Base-by-base conservation (phyloP, 2,113 vertebrate species). In the Etheostoma spectabile region DNA sequence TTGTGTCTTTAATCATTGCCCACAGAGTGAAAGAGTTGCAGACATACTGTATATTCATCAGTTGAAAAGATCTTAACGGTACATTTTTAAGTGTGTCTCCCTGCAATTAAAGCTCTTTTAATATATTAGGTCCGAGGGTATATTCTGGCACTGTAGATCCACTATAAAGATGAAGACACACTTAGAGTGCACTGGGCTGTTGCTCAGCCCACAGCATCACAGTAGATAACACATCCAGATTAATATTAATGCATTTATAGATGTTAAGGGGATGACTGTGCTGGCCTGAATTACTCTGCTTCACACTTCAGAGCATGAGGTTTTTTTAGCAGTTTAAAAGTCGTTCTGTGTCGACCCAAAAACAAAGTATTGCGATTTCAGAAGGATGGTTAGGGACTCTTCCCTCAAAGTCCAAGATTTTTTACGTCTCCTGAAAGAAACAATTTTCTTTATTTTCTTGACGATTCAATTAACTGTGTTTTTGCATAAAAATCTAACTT, bases 191-290 rank as follows among this genome's bases (percentile, higher is more conserved):
- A 3, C 46, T 46, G 49, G 42, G 48, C 6, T 53, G 48, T 48
- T 38, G n/a, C 52, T 74, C 18, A 27, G 27, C 52, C 49, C 24
- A 8, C 46, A 62, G 62, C 30, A 3, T 49, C 66, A 51, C 42
- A 53, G 35, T 35, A 30, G 18, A 84, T 65, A 60, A 55, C 51
- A 64, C 24, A 64, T 55, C 22, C 52, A 71, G 46, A 73, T 84
- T 53, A 61, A 85, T 83, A 75, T 75, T 80, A 69, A 88, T 77
- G 70, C 38, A 45, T 61, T 66, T 6, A 6, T 74, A 15, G 1
- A 13, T 55, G 35, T 42, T 71, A 80, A 86, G 56, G 66, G 74
- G 56, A 66, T 77, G 73, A 74, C 72, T 59, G 38, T 52, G 77
- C 83, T 76, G 16, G 12, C 35, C 56, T 77, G 5, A 85, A 64